Evolutionary conservation across 1,140 invertebrate genomes (phyloP), one percentile per base, ranked within the genome.

Genomic region (Dufourea novaeangliae): DNA sequence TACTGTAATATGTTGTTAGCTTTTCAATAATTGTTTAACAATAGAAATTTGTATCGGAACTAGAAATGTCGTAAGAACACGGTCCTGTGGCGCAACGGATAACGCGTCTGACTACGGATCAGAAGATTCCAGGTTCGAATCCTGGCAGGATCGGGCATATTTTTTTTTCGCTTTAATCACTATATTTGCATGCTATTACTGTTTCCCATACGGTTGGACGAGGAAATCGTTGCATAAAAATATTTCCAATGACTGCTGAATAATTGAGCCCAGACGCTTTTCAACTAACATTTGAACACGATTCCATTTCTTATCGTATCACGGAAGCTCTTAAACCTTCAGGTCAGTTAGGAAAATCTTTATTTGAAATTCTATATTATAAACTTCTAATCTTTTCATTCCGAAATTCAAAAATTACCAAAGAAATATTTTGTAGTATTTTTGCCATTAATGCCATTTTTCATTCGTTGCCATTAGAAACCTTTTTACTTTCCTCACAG

Each of bases 81-180:
- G 96, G 96, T 95, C 95, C 94, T 96, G 96, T 96, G 96, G 96
- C 96, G 96, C 96, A 96, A 97, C 94, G 96, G 96, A 96, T 96
- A 97, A 97, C 96, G 96, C 96, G 95, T 96, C 95, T 96, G 95
- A 96, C 96, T 97, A 96, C 95, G 96, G 95, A 97, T 96, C 96
- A 96, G 95, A 96, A 96, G 95, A 96, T 96, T 96, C 95, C 95
- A 96, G 96, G 95, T 96, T 96, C 95, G 95, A 97, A 96, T 97
- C 96, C 95, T 96, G 95, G 95, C 96, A 96, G 94, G 95, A 95
- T 96, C 93, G 93, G 50, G 0, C 78, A 80, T 75, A 78, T 88
- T 89, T 90, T 91, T 91, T 89, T 88, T 63, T 29, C 20, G 29
- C 12, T 69, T 64, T 37, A 37, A 34, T 63, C 20, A 52, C 0